Conservation (phyloP, 2,113 vertebrate genomes). For the Diadophis punctatus region DNA sequence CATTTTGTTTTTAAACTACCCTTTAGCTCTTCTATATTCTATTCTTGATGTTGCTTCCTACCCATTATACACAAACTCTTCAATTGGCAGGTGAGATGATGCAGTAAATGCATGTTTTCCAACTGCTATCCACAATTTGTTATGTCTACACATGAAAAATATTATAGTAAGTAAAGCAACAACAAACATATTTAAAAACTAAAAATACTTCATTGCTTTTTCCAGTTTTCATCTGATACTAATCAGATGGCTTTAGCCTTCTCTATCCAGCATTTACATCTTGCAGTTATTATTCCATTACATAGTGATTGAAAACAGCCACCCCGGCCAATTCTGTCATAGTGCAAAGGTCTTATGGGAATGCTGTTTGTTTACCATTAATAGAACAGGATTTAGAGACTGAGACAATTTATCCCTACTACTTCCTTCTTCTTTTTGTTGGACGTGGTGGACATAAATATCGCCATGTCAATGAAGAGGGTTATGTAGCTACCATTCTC, state of each 20-base stretch:
- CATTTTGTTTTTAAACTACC: too few species aligned
- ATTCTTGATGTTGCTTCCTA: neutral
- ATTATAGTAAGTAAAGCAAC: neutral
- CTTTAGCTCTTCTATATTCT: neutral
- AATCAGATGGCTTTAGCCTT: too few species aligned
- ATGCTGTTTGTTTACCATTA: neutral
- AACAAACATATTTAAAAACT: neutral
- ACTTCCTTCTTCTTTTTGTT: neutral
- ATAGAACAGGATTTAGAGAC: neutral
- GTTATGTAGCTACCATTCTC: neutral
- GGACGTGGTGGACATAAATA: neutral
- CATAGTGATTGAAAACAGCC: neutral
- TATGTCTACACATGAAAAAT: neutral
- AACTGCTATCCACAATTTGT: neutral
- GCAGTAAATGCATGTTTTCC: neutral
- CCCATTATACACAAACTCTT: neutral
- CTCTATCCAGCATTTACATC: too few species aligned
- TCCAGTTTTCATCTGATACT: neutral
- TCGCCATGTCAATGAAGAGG: neutral
- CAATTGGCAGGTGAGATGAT: neutral
- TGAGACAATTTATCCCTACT: neutral
- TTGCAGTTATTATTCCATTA: too few species aligned
- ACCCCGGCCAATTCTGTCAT: too few species aligned
- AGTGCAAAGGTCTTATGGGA: too few species aligned
- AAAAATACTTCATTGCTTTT: neutral